Evolutionary conservation across 2,888 invertebrate genomes (phyloP), one percentile per base, ranked within the genome.

Genomic region (Diplolepis rosae): DNA sequence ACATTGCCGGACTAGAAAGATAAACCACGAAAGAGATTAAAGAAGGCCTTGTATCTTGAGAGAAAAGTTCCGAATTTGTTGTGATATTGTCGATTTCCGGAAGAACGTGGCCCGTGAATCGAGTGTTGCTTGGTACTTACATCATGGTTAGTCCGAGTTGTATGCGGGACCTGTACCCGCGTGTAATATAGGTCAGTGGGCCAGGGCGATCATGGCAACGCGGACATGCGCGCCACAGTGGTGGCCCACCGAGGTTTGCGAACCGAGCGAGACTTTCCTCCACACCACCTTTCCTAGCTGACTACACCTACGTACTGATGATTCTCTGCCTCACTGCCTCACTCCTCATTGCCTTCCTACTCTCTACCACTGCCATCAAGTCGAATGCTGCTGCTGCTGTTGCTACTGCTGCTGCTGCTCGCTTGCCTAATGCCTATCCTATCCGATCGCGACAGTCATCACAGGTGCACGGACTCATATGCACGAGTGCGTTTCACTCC

Each of bases 121-220:
- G 74, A 68, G 72, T 73, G 39, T 50, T 52, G 54, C 50, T 50
- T 66, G 48, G 30, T 50, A 48, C 66, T 66, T 66, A 45, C 68
- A 66, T 82, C 79, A 61, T 70, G 76, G 75, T 76, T 76, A 74
- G 78, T 66, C 68, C 78, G 74, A 79, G 67, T 82, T 77, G 84
- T 83, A 85, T 86, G 84, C 87, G 87, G 86, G 87, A 87, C 84
- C 87, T 85, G 85, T 85, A 83, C 84, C 82, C 81, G 82, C 77
- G 80, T 81, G 78, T 79, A 86, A 88, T 88, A 88, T 88, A 86
- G 88, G 88, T 88, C 87, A 89, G 88, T 88, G 85, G 88, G 88
- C 87, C 88, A 89, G 87, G 88, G 88, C 88, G 85, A 89, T 87
- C 87, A 83, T 82, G 85, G 84, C 85, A 84, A 85, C 85, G 82